Evolutionary conservation across 2,113 vertebrate species (phyloP), one percentile per base, ranked within the genome.

Genomic region (Butorides virescens): DNA sequence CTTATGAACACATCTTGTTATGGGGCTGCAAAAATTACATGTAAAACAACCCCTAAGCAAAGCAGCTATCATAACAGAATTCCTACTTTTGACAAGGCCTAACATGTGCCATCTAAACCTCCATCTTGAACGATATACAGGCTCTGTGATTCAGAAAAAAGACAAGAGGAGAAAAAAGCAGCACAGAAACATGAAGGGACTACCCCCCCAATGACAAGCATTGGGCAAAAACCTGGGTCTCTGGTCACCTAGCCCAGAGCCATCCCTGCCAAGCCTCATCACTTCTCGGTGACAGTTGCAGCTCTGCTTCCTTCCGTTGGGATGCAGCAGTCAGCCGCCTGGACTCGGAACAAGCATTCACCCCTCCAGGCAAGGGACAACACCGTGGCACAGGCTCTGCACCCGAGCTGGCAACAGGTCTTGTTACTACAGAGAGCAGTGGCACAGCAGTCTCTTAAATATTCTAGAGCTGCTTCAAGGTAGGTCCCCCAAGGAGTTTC

Each of bases 91-190:
- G 42, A 76, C 27, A 49, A 77, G 20, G 62, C 23, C 42, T 67
- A 75, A 72, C 9, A 20, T 5, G 20, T 73, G n/a, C 29, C 36
- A 84, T 62, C 34, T n/a, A 74, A 92, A 42, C 27, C 20, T 55
- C 56, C 32, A 56, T 23, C 25, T 19, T 8, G n/a, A 66, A 13
- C 10, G 9, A 89, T 53, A 20, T 30, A 46, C 0, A 0, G 53
- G 34, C 44, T 49, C 49, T 62, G 42, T 7, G 29, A 88, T 30
- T 55, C 55, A 71, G 32, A 53, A 62, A 80, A 78, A 88, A 65
- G 34, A 8, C 42, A 91, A 42, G 11, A 37, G 13, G 25, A 15
- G 2, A 3, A 34, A 61, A 76, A 46, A 10, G 30, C 3, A 2
- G 7, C 32, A 80, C 8, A 55, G n/a, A 74, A 82, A 62, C 18